Evolutionary conservation across 2,797 vertebrate genomes (phyloP).

Genomic region (Lagothrix lagotricha): DNA sequence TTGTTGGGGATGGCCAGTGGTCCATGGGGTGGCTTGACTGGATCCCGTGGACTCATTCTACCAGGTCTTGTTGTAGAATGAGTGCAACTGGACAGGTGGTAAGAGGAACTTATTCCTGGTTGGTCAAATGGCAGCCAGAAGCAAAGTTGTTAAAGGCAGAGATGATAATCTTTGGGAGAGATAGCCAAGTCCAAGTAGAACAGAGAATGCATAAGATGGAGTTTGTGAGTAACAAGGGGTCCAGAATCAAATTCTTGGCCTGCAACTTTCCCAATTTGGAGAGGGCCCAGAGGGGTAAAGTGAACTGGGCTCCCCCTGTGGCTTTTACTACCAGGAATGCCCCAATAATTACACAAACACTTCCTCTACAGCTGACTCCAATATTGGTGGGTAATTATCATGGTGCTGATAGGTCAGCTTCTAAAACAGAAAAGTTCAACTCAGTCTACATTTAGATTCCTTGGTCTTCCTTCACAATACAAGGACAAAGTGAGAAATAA

Average conservation of each 20-base stretch:
- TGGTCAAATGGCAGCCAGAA: not conserved
- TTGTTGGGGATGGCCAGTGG: rapidly evolving
- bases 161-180: not conserved
- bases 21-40: not conserved
- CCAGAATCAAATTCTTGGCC: not conserved
- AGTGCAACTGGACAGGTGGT: not conserved
- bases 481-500: not conserved
- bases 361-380: not conserved
- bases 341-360: not conserved
- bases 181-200: not conserved
- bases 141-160: not conserved
- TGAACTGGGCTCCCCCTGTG: not conserved
- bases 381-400: rapidly evolving
- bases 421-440: not conserved
- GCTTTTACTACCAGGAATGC: not conserved
- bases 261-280: not conserved
- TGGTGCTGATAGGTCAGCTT: not conserved
- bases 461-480: not conserved
- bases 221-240: not conserved
- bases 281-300: not conserved
- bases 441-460: not conserved
- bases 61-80: not conserved
- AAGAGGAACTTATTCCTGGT: not conserved
- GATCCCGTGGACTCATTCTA: not conserved
- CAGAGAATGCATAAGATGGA: not conserved